Percentiles rank a stretch among this genome's conserved stretches.
phyloP scores from a whole-genome alignment of 2,888 invertebrate species.

The Keiferia lycopersicella region DNA sequence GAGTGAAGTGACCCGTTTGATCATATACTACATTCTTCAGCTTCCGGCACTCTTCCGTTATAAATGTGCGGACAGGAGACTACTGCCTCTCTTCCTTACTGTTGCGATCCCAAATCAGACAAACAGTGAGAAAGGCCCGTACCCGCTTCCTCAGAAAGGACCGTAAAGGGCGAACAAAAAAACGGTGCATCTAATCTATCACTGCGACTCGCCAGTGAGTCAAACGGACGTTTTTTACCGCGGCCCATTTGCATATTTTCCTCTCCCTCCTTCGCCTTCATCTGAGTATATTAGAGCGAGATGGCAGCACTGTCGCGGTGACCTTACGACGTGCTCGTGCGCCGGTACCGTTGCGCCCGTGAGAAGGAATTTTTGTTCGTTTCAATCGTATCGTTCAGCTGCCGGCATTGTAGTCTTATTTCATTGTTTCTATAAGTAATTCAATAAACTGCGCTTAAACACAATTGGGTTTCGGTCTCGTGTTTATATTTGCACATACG shows the following conservation, averaged over 20 bases:
- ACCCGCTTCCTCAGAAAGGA: constrained; percentile 56
- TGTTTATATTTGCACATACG: constrained; percentile 8
- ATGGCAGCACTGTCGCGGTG: constrained; percentile 49
- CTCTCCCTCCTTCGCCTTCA: constrained; percentile 45
- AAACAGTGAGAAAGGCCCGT: constrained; percentile 56
- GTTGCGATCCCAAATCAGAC: constrained; percentile 37
- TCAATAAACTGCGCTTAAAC: constrained; percentile 7
- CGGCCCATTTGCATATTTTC: constrained; percentile 63
- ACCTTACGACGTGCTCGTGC: constrained; percentile 67
- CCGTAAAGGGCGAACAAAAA: constrained; percentile 53
- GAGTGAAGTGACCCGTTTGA: no score
- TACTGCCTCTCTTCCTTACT: no score
- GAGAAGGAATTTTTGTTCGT: constrained; percentile 72
- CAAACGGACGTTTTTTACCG: constrained; percentile 61
- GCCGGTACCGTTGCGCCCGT: constrained; percentile 70
- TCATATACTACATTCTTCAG: no score
- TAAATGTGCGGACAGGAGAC: no score
- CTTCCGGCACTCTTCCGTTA: no score
- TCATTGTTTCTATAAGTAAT: constrained; percentile 21
- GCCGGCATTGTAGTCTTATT: constrained; percentile 47
- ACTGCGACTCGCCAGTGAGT: constrained; percentile 61
- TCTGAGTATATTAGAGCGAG: constrained; percentile 43
- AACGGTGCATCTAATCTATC: constrained; percentile 76
- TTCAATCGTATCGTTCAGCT: constrained; percentile 50
- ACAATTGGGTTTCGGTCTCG: constrained; percentile 18